Percentiles rank a stretch among this genome's conserved stretches.
phyloP scores from a whole-genome alignment of 2,888 invertebrate species.

The Synergus itoensis region DNA sequence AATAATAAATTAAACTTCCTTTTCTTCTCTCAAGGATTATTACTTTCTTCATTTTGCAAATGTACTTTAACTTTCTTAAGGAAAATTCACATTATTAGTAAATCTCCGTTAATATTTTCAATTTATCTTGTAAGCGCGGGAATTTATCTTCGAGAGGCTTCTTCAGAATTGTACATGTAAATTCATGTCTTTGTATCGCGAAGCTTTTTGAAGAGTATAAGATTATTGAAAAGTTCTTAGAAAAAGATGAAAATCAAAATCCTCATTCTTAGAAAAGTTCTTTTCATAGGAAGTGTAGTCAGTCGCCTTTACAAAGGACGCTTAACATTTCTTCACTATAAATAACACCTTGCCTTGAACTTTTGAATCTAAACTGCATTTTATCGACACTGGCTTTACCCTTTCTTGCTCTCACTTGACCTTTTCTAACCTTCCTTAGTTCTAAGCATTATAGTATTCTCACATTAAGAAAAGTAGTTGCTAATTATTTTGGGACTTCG shows the following conservation, averaged over 20 bases:
- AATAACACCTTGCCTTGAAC: conserved; percentile 30
- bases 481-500: background rate
- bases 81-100: no score
- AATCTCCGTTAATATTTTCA: no score
- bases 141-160: no score
- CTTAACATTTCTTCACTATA: conserved; percentile 21
- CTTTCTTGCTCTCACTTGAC: conserved; percentile 8
- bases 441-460: background rate
- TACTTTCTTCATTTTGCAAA: background rate
- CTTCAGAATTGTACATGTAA: background rate
- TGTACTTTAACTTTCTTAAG: no score
- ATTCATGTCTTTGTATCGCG: background rate
- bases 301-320: conserved; percentile 23
- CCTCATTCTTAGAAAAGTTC: background rate
- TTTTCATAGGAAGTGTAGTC: background rate
- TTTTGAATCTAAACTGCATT: conserved; percentile 29
- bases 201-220: background rate
- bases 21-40: background rate
- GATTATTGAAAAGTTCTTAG: background rate
- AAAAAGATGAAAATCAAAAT: background rate
- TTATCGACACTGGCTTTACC: conserved; percentile 16
- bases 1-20: background rate
- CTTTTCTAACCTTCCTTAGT: background rate
- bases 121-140: no score
- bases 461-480: background rate